Evolutionary conservation across 2,797 vertebrate species (phyloP).

Genomic region (Sebastes goodei): DNA sequence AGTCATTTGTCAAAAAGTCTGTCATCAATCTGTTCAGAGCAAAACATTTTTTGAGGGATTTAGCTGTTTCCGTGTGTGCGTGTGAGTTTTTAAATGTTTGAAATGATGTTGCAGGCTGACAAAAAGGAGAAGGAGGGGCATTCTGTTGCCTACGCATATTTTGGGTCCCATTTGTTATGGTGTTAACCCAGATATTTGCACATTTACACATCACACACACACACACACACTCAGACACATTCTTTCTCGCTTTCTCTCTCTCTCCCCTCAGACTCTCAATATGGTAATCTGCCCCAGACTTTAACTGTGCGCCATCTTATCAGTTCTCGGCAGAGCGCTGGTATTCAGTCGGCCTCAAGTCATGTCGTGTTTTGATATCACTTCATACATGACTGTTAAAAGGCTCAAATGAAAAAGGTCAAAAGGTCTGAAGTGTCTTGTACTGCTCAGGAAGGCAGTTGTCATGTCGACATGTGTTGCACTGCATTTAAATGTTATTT

Average conservation of each 20-base stretch:
- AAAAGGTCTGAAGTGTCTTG: constrained; percentile 61
- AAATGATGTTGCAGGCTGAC: constrained; percentile 3
- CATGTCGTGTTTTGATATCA: constrained; percentile 49
- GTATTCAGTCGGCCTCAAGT: constrained; percentile 43
- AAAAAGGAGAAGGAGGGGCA: background rate
- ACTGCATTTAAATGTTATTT: background rate
- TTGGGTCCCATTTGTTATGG: constrained; percentile 20
- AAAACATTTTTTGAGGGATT: background rate
- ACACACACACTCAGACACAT: background rate
- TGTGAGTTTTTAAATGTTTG: constrained; percentile 3
- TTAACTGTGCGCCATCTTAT: constrained; percentile 62
- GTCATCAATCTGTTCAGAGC: background rate
- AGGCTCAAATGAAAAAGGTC: constrained; percentile 61
- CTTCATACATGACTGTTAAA: constrained; percentile 37
- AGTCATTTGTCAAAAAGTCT: background rate
- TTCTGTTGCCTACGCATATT: constrained; percentile 12
- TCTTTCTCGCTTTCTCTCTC: background rate
- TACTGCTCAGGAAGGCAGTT: background rate
- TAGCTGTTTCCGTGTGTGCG: background rate
- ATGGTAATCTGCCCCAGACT: constrained; percentile 43
- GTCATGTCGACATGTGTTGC: background rate
- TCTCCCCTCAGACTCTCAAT: constrained; percentile 35
- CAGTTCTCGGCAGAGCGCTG: constrained; percentile 52
- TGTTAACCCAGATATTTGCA: constrained; percentile 40
- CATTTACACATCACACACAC: constrained; percentile 10